Base-by-base conservation (phyloP, 2,113 vertebrate species). In the Rhea pennata region DNA sequence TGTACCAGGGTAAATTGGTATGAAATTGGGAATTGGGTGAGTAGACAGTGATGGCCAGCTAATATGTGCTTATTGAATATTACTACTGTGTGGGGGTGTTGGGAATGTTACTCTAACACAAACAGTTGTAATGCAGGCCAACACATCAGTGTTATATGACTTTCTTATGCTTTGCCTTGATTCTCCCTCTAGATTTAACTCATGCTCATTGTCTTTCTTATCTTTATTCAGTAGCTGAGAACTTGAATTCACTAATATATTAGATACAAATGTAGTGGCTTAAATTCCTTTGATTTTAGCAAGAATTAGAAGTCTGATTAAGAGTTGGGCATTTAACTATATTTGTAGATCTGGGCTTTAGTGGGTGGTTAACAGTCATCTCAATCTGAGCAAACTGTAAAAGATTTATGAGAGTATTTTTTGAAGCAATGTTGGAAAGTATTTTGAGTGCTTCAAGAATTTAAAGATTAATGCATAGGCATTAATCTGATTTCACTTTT, bases 401-500 rank as follows among this genome's bases (percentile, higher is more conserved):
- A 84, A 94, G 27, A 77, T 74, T 83, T 71, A 74, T 74, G 46
- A 21, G 12, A 61, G 12, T 33, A 15, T 4, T 10, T 70, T 95
- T 92, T 90, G 53, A 14, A 36, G 19, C 46, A 70, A 64, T 24
- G 42, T 78, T 51, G 90, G 24, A 85, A 95, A 95, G 53, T 64
- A 29, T 33, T 93, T 74, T 0, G 26, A 91, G 17, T 64, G n/a
- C 29, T 88, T 39, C 21, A 44, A 74, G 84, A 85, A 80, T 90
- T 51, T 40, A 58, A 74, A 64, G 39, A 48, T 71, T 91, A 80
- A 51, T 51, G 64, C 4, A 46, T 10, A 46, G 42, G 16, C 50
- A 90, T 91, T 88, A 92, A 86, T 91, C 39, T 88, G 64, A 88
- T 89, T 93, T 90, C 39, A 71, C 22, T 92, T 89, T 79, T 91